Evolutionary conservation across 2,113 vertebrate genomes (phyloP), one percentile per base, ranked within the genome.

Genomic region (Gopherus evgoodei): DNA sequence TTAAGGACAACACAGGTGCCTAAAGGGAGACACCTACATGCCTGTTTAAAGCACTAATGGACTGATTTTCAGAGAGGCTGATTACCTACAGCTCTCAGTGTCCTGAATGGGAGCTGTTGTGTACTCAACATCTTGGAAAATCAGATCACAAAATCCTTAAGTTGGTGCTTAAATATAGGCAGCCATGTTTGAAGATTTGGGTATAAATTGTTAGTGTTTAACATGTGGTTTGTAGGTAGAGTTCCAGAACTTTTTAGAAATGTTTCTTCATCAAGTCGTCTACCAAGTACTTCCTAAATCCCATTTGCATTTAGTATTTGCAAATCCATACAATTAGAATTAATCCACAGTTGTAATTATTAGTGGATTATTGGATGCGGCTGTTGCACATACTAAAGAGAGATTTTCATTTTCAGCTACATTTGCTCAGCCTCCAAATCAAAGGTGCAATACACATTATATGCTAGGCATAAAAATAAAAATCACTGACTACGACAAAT

Each of bases 341-440:
- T 94, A 97, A 96, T 97, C 79, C 95, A 47, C 65, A 65, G 81
- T 89, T 96, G 94, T 95, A 97, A 97, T 97, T 97, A 97, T 96
- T 96, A 93, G 89, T 81, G 93, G 94, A 96, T 97, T 97, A 97
- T 87, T 92, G 96, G 95, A 96, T 96, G 86, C 62, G 97, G 95
- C 87, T 96, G 88, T 86, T 91, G 87, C 87, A 54, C 83, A 88
- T 87, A 92, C 94, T 81, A 93, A 96, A 90, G 75, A 93, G 95
- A 96, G 94, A 94, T 84, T 84, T 97, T 97, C 75, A 96, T 98
- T 97, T 98, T 97, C 96, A 97, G 93, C 94, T 97, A 93, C 93
- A 94, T 96, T 97, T 97, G 83, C 94, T 97, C 93, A 85, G 92
- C 93, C 86, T 97, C 81, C 90, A 94, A 31, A n/a, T 94, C 96